These are phyloP conservation scores for Zingel zingel DNA, from an alignment of 2,113 vertebrate genomes.

Conservation along the genomic window DNA sequence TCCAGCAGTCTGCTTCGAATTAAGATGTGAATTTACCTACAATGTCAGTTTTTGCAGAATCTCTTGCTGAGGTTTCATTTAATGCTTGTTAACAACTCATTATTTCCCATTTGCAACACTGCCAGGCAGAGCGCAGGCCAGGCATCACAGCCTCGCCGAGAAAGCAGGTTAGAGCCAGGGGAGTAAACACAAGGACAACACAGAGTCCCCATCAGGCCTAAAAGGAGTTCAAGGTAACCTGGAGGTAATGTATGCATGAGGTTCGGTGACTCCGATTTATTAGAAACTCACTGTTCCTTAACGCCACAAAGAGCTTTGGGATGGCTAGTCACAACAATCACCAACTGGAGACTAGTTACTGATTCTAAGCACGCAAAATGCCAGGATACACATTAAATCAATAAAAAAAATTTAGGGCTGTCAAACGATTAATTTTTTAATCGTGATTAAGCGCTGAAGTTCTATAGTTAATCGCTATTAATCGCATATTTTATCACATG, in stretches of 20 bases:
- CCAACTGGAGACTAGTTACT: neutral
- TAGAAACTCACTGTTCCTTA: neutral
- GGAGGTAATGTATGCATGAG: constrained; percentile 32
- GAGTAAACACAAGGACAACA: constrained; percentile 22
- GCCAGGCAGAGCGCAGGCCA: neutral
- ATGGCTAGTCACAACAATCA: neutral
- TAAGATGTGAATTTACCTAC: constrained; percentile 35
- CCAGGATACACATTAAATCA: neutral
- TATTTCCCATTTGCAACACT: constrained; percentile 73
- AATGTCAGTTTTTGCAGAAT: constrained; percentile 45
- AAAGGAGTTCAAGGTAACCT: constrained; percentile 27
- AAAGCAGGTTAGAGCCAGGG: neutral
- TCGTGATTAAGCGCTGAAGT: too few species aligned
- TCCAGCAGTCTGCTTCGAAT: constrained; percentile 3
- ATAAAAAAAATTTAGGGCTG: too few species aligned
- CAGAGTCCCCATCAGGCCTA: neutral
- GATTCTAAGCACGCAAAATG: neutral
- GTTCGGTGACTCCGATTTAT: constrained; percentile 10
- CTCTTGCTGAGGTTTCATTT: constrained; percentile 60
- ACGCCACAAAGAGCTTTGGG: neutral
- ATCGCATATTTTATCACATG: too few species aligned
- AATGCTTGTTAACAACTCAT: constrained; percentile 73
- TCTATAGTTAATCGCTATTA: too few species aligned
- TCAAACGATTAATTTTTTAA: too few species aligned
- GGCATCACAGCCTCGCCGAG: neutral